phyloP scores from a whole-genome alignment of 2,797 vertebrate species.

The Nasua narica region DNA sequence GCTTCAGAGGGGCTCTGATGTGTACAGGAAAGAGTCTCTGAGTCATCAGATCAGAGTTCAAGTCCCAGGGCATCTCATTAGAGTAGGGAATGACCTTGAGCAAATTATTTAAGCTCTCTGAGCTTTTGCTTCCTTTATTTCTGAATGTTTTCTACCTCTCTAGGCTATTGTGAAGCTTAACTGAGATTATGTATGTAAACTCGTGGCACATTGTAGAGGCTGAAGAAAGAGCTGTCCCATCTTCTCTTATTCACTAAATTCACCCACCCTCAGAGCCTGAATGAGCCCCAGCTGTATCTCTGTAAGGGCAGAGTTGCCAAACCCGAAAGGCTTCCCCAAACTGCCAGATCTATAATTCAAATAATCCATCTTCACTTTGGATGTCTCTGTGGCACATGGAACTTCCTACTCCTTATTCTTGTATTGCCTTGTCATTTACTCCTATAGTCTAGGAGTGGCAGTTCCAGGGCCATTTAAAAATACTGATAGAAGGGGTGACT shows the following conservation, averaged over 20 bases:
- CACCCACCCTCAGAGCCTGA: not conserved
- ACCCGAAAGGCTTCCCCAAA: not conserved
- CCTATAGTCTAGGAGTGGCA: not conserved
- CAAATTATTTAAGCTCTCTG: conserved; percentile 5
- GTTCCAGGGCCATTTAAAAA: not conserved
- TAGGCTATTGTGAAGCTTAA: not conserved
- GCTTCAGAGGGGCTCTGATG: not conserved
- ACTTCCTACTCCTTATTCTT: not conserved
- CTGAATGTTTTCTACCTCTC: not conserved
- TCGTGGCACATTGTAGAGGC: not conserved
- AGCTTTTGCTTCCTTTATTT: conserved; percentile 25
- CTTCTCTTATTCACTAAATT: not conserved
- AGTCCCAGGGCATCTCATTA: not conserved
- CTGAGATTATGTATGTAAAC: not conserved
- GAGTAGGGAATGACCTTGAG: not conserved
- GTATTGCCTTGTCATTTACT: not conserved
- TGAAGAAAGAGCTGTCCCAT: not conserved
- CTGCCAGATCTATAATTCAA: not conserved
- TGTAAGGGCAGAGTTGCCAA: not conserved
- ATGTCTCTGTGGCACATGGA: not conserved
- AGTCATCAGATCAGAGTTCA: conserved; percentile 2
- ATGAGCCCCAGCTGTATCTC: not conserved
- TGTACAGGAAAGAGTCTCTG: not conserved
- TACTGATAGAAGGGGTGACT: not conserved
- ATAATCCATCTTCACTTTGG: not conserved